A percentile compares a stretch with the other conserved stretches of the same genome.
These are phyloP conservation scores for Vireo griseus DNA, from an alignment of 2,797 vertebrate genomes.

Conservation along the genomic window DNA sequence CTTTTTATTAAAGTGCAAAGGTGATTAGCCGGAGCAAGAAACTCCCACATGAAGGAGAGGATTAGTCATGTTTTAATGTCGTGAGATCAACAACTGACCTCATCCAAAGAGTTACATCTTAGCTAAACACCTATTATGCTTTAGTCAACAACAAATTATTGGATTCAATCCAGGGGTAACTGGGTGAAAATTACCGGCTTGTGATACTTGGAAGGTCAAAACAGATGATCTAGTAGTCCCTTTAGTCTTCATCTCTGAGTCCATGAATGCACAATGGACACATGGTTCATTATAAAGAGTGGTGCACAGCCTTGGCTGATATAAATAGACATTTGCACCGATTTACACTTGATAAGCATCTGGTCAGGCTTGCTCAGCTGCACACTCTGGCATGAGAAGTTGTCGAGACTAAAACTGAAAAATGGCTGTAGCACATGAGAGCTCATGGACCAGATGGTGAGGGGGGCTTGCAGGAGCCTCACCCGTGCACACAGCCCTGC, in stretches of 20 bases:
- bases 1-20: neutral
- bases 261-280: neutral
- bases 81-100: neutral
- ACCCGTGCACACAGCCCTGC: neutral
- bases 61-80: neutral
- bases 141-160: neutral
- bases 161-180: neutral
- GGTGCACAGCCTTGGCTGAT: neutral
- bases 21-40: neutral
- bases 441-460: slow-evolving; percentile 1
- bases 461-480: neutral
- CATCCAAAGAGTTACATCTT: neutral
- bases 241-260: neutral
- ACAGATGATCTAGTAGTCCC: neutral
- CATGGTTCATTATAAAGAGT: slow-evolving; percentile 10
- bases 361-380: slow-evolving; percentile 49
- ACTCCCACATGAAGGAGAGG: neutral
- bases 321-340: slow-evolving; percentile 21
- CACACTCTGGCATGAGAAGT: neutral
- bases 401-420: slow-evolving; percentile 29
- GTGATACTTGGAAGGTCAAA: slow-evolving; percentile 13
- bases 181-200: slow-evolving; percentile 10
- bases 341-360: slow-evolving; percentile 49
- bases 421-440: slow-evolving; percentile 1
- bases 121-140: neutral